Percentiles rank a stretch among this genome's conserved stretches.
These are phyloP conservation scores for Dasyornis broadbenti DNA, from an alignment of 2,113 vertebrate species.

Conservation along the genomic window DNA sequence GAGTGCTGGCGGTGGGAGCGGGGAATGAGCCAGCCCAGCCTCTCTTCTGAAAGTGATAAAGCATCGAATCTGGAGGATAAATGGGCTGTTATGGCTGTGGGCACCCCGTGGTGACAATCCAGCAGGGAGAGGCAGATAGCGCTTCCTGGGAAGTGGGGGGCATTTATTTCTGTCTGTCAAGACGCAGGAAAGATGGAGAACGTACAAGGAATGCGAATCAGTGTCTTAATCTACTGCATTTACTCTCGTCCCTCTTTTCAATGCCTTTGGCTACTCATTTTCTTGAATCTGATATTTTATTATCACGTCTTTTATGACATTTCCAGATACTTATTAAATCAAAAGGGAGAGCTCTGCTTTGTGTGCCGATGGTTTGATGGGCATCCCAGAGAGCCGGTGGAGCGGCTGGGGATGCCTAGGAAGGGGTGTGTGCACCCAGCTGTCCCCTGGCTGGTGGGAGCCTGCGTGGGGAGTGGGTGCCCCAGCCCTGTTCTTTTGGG, in stretches of 20 bases:
- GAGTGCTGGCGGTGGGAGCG: not conserved
- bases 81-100: not conserved
- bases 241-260: not conserved
- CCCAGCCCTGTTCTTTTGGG: not conserved
- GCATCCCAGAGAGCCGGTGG: accelerated
- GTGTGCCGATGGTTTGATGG: not conserved
- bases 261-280: constrained; percentile 10
- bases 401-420: not conserved
- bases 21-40: not conserved
- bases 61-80: not conserved
- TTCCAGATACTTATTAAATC: constrained; percentile 16
- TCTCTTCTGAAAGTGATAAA: not conserved
- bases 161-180: constrained; percentile 16
- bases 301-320: not conserved
- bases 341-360: not conserved
- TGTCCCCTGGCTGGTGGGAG: not conserved
- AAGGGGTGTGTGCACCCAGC: accelerated
- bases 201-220: not conserved
- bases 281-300: constrained; percentile 19
- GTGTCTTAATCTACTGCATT: not conserved
- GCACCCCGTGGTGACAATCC: not conserved
- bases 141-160: not conserved
- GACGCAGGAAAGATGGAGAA: not conserved
- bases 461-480: accelerated
- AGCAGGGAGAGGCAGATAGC: not conserved